Percentiles rank a stretch among this genome's conserved stretches.
Conservation (phyloP, 2,113 vertebrate species). For the Passer montanus region DNA sequence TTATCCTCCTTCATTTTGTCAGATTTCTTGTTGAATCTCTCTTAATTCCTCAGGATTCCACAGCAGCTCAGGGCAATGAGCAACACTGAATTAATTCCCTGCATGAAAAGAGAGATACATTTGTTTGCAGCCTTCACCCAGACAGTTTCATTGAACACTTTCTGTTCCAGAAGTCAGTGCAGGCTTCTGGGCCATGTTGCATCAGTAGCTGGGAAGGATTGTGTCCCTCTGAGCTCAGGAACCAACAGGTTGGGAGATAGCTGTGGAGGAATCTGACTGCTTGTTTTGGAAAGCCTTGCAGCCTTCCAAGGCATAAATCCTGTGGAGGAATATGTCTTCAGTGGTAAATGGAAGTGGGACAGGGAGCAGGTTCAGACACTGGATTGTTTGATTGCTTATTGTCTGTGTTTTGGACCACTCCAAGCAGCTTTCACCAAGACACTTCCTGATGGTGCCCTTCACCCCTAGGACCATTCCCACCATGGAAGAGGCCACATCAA, state of each 20-base stretch:
- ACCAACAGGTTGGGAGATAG: fast-evolving
- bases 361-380: not conserved
- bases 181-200: not conserved
- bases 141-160: not conserved
- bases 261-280: not conserved
- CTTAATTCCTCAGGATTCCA: not conserved
- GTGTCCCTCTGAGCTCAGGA: not conserved
- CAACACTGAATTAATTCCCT: not conserved
- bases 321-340: not conserved
- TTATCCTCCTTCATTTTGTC: not conserved
- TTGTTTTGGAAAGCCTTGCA: not conserved
- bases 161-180: not conserved
- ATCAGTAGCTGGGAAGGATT: not conserved
- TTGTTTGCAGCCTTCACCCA: not conserved
- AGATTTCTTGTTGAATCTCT: not conserved
- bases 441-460: not conserved
- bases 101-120: not conserved
- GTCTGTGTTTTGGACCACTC: not conserved
- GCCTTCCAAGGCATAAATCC: not conserved
- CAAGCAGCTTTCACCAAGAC: not conserved
- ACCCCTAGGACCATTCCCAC: not conserved
- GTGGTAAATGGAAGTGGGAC: not conserved
- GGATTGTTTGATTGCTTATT: not conserved
- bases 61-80: not conserved
- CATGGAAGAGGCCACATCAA: not conserved